Percentiles rank a stretch among this genome's conserved stretches.
Evolutionary conservation across 2,888 invertebrate genomes (phyloP).

Genomic region (Gymnocheta viridis): DNA sequence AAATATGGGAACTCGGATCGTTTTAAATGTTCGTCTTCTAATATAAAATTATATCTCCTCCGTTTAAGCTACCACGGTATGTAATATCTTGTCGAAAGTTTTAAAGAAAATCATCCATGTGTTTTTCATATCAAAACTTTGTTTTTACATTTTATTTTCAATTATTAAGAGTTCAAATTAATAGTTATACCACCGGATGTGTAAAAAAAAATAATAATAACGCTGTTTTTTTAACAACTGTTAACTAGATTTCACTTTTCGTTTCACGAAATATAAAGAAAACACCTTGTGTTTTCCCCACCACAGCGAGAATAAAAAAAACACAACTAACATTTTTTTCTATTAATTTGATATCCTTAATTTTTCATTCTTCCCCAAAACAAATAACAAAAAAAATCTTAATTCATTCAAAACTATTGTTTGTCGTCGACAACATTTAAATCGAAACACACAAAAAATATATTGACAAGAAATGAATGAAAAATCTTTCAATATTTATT

Average conservation of each 20-base stretch:
- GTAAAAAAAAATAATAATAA: not conserved
- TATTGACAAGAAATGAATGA: constrained; percentile 33
- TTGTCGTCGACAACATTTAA: constrained; percentile 10
- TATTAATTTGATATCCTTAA: constrained; percentile 54
- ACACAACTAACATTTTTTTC: not conserved
- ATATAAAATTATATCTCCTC: no score
- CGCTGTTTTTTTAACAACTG: constrained; percentile 13
- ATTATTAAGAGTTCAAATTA: constrained; percentile 4
- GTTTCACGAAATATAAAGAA: constrained; percentile 7
- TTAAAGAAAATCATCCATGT: not conserved
- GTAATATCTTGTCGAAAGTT: no score
- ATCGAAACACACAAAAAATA: not conserved
- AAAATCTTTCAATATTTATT: constrained; percentile 45
- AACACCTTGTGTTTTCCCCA: constrained; percentile 46
- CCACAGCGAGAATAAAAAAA: not conserved
- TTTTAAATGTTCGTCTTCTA: no score
- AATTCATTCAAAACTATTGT: constrained; percentile 31
- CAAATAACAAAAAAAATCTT: not conserved
- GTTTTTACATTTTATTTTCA: not conserved
- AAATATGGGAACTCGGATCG: no score
- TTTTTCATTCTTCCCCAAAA: constrained; percentile 31
- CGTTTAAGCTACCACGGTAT: no score
- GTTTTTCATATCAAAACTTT: not conserved
- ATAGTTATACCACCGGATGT: constrained; percentile 23
- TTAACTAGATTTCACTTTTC: constrained; percentile 46